Base-by-base conservation (phyloP, 2,888 invertebrate genomes). In the Timema podura region DNA sequence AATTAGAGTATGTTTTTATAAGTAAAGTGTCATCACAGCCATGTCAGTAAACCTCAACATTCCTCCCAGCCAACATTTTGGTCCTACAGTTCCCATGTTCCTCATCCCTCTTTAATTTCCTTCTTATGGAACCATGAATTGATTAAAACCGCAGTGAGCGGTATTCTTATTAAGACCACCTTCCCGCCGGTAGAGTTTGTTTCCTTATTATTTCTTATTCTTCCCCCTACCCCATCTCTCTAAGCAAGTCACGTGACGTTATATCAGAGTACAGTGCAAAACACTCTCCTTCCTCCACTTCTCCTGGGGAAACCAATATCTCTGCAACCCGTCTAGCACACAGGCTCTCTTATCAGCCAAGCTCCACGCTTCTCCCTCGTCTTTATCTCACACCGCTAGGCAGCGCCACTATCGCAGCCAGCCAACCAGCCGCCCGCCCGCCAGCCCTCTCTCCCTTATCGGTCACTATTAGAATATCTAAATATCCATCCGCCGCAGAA, bases 391-490 rank as follows among this genome's bases (percentile, higher is more conserved):
- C 69, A 59, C 69, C 66, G 66, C 69, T 69, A 54, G 69, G 69
- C 65, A 65, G 69, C 69, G 69, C 69, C 57, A 65, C 70, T 68
- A 68, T 65, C 67, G 72, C 72, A 48, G 49, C 72, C 66, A 70
- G 65, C 72, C 73, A 73, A 61, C 51, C 72, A 75, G 75, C 75
- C 51, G 44, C 49, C 59, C 68, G 15, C 59, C 68, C 46, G 65
- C 70, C 68, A 46, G 51, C 70, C 67, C 44, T 48, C 69, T 11
- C 64, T 68, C 67, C 47, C 78, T 78, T 78, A 78, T 78, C 78
- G 74, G 73, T 70, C 76, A 77, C 77, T 76, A 78, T 78, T 78
- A 78, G 78, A 78, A 78, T 78, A 78, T 78, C 78, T 78, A 77
- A 78, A 78, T 77, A 77, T 77, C 77, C 78, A 77, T 77, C 77